These are phyloP conservation scores for Spatulosminthurus flaviceps DNA, from an alignment of 2,888 invertebrate species.

Conservation along the genomic window DNA sequence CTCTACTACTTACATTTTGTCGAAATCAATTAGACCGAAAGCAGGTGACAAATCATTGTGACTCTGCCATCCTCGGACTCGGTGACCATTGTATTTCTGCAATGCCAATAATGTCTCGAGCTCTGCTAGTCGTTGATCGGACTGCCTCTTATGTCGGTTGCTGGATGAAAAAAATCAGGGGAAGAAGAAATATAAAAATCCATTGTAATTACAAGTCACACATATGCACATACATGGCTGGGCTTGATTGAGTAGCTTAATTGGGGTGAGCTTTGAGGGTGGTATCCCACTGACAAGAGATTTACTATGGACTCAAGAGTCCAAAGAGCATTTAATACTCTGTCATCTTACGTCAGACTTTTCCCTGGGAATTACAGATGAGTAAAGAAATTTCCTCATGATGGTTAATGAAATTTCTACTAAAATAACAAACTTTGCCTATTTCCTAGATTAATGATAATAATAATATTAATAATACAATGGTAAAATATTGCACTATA, in stretches of 20 bases:
- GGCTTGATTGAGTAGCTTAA: neutral
- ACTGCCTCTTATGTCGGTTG: slow-evolving; percentile 70
- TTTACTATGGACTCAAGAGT: neutral
- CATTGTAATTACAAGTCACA: slow-evolving; percentile 20
- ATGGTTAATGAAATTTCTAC: neutral
- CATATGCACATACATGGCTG: too few relatives aligned
- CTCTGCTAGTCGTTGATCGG: slow-evolving; percentile 72
- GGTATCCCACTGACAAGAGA: too few relatives aligned
- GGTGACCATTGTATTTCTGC: slow-evolving; percentile 69
- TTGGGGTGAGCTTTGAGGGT: neutral
- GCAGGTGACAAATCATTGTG: slow-evolving; percentile 66
- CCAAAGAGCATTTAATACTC: too few relatives aligned
- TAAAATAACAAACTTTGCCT: neutral
- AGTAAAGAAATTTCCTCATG: neutral
- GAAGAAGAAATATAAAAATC: slow-evolving; percentile 24
- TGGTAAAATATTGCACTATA: neutral
- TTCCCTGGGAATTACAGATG: too few relatives aligned
- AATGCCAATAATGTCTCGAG: slow-evolving; percentile 71
- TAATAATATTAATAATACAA: too few relatives aligned
- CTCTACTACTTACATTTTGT: slow-evolving; percentile 71
- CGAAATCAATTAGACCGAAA: slow-evolving; percentile 70
- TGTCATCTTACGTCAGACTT: neutral
- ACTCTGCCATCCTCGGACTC: slow-evolving; percentile 63
- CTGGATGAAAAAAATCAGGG: slow-evolving; percentile 36
- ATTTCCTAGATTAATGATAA: slow-evolving; percentile 7